These are phyloP conservation scores for Slavum lentiscoides DNA, from an alignment of 2,888 invertebrate genomes.

Conservation along the genomic window DNA sequence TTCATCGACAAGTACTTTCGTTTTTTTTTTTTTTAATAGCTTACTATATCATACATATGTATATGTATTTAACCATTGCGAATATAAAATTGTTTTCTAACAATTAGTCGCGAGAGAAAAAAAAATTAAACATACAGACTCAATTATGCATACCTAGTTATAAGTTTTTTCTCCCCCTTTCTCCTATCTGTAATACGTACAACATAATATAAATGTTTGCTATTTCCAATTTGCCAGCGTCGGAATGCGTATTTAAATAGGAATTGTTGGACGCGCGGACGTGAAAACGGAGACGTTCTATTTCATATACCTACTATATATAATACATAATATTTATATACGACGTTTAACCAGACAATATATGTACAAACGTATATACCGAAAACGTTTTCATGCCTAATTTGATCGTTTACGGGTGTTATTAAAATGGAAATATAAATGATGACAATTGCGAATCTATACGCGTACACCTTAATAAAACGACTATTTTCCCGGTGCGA, in stretches of 20 bases:
- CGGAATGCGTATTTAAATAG: constrained; percentile 1
- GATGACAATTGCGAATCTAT: background rate
- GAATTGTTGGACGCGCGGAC: background rate
- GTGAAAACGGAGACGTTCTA: no score
- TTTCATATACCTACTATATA: no score
- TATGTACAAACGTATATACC: background rate
- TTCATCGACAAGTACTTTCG: background rate
- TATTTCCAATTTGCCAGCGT: background rate
- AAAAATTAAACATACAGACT: background rate
- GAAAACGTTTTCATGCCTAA: constrained; percentile 1
- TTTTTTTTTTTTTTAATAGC: background rate
- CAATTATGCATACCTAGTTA: constrained; percentile 21
- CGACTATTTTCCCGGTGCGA: background rate
- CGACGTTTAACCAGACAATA: background rate
- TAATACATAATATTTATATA: background rate
- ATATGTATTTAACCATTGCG: background rate
- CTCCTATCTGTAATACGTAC: background rate
- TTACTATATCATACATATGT: background rate
- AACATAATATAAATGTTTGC: background rate
- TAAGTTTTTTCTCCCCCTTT: background rate
- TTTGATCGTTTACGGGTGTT: background rate
- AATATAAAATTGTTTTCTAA: background rate
- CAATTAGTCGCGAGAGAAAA: constrained; percentile 23
- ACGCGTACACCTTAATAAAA: background rate
- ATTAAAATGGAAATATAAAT: background rate